Conservation (phyloP, 2,888 invertebrate genomes). For the Drepanosiphum platanoidis region DNA sequence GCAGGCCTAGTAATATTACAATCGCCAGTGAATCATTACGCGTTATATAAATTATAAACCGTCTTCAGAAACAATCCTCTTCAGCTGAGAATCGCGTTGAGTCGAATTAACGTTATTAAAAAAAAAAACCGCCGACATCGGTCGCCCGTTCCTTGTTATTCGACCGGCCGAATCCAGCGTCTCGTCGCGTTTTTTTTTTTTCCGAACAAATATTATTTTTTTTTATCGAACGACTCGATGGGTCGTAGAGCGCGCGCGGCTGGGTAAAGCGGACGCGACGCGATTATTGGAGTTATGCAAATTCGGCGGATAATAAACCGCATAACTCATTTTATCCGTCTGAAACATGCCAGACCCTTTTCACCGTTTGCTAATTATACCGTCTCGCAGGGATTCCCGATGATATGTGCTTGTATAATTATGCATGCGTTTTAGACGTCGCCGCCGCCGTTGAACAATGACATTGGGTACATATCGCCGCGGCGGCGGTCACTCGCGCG, state of each 20-base stretch:
- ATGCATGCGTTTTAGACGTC: background rate
- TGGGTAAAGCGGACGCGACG: background rate
- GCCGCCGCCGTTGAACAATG: background rate
- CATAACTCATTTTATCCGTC: constrained; percentile 20
- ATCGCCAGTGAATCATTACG: no score
- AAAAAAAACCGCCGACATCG: no score
- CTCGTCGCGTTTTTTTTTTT: no score
- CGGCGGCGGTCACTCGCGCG: background rate
- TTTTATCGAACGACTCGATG: background rate
- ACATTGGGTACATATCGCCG: no score
- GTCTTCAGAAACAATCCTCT: no score
- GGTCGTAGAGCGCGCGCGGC: background rate
- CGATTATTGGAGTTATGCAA: constrained; percentile 49
- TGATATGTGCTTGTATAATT: background rate
- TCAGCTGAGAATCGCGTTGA: no score
- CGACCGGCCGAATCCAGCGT: no score
- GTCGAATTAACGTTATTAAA: no score
- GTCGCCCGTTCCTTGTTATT: no score
- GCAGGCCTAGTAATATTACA: no score
- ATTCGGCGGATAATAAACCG: constrained; percentile 40
- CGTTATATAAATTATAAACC: no score
- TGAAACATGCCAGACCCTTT: constrained; percentile 53
- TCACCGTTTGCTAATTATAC: constrained; percentile 39
- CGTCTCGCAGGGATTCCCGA: constrained; percentile 5
- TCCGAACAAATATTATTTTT: no score